phyloP scores from a whole-genome alignment of 2,113 vertebrate genomes.

The Cyprinus carpio region DNA sequence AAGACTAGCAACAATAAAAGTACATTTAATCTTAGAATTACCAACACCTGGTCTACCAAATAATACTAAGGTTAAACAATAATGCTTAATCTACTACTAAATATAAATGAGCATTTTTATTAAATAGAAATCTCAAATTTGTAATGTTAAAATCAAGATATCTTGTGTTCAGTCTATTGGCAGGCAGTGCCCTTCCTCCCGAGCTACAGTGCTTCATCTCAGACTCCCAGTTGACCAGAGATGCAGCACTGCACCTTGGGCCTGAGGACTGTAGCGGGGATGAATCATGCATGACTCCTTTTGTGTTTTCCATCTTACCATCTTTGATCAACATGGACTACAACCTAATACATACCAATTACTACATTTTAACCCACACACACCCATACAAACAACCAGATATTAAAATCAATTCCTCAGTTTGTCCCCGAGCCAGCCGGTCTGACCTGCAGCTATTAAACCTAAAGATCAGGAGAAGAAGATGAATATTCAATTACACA shows the following conservation, averaged over 20 bases:
- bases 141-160: not conserved
- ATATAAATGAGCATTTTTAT: not conserved
- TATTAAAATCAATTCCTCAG: not conserved
- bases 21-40: not conserved
- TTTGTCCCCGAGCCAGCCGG: not conserved
- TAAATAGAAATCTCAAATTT: not conserved
- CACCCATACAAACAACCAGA: not conserved
- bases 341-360: not conserved
- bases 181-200: conserved; percentile 73
- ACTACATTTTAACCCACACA: not conserved
- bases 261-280: conserved; percentile 82
- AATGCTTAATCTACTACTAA: not conserved
- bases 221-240: conserved; percentile 99
- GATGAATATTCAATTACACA: not conserved
- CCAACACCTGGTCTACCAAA: not conserved
- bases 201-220: conserved; percentile 99
- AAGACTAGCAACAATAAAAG: not conserved
- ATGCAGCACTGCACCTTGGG: conserved; percentile 99
- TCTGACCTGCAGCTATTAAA: not conserved
- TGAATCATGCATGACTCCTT: conserved; percentile 42
- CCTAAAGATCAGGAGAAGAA: not conserved
- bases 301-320: not conserved
- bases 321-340: not conserved
- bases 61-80: not conserved
- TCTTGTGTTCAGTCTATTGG: not conserved